phyloP scores from a whole-genome alignment of 2,797 vertebrate genomes.

The Notolabrus celidotus region DNA sequence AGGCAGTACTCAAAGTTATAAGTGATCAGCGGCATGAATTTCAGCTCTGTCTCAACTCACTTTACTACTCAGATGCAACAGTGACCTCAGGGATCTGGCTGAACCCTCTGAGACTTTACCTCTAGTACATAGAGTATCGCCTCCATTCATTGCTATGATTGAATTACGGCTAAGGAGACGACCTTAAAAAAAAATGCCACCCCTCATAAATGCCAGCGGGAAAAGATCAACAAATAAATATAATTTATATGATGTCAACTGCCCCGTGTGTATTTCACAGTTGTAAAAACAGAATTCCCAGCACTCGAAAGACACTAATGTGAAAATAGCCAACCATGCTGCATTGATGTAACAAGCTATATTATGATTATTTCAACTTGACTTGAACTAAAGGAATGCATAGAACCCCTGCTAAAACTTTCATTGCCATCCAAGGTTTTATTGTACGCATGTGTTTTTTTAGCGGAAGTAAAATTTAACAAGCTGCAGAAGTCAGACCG shows the following conservation, averaged over 20 bases:
- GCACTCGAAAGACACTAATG: neutral
- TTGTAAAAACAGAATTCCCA: constrained; percentile 28
- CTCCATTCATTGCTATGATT: constrained; percentile 63
- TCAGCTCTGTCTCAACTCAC: constrained; percentile 16
- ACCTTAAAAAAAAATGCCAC: constrained; percentile 52
- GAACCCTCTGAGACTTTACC: constrained; percentile 3
- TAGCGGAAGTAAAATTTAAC: constrained; percentile 2
- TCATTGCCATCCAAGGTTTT: constrained; percentile 3
- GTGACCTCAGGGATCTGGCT: constrained; percentile 37
- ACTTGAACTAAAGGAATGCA: constrained; percentile 12
- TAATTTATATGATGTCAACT: constrained; percentile 47
- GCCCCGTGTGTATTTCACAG: constrained; percentile 23
- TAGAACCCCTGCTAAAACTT: constrained; percentile 2
- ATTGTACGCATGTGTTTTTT: neutral
- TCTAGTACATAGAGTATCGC: constrained; percentile 57
- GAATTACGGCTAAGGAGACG: constrained; percentile 60
- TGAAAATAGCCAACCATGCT: neutral
- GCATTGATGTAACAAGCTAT: neutral
- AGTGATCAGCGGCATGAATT: constrained; percentile 11
- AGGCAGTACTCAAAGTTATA: neutral
- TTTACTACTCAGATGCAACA: constrained; percentile 24
- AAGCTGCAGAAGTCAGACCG: constrained; percentile 5
- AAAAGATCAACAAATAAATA: constrained; percentile 64
- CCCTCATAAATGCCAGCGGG: constrained; percentile 50
- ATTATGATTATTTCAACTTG: constrained; percentile 8